Percentiles rank a stretch among this genome's conserved stretches.
Conservation (phyloP, 2,113 vertebrate genomes). For the Hemibagrus wyckioides region DNA sequence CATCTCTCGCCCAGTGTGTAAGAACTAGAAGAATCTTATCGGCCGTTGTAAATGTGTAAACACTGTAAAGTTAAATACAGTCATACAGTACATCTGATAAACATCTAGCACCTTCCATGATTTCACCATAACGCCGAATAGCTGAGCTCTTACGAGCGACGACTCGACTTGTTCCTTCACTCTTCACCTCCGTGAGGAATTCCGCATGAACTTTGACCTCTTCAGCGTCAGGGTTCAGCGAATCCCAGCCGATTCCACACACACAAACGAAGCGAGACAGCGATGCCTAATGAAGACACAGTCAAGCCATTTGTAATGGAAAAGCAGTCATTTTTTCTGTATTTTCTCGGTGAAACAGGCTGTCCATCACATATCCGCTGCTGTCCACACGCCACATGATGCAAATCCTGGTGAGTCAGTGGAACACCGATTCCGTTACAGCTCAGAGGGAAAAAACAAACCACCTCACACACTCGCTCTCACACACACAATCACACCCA, state of each 20-base stretch:
- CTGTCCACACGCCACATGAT: constrained; percentile 17
- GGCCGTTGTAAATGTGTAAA: too few relatives aligned
- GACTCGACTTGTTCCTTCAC: neutral
- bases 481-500: constrained; percentile 25
- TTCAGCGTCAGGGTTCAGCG: constrained; percentile 39
- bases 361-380: constrained; percentile 13
- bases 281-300: neutral
- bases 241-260: constrained; percentile 52
- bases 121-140: neutral
- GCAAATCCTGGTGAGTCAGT: constrained; percentile 55
- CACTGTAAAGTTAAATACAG: neutral
- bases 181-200: too few relatives aligned
- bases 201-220: constrained; percentile 47
- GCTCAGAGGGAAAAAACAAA: constrained; percentile 44
- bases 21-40: too few relatives aligned
- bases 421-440: constrained; percentile 50
- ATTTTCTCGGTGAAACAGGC: neutral
- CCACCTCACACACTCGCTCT: neutral
- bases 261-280: constrained; percentile 5
- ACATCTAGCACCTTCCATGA: neutral
- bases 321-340: neutral
- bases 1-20: too few relatives aligned
- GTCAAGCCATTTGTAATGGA: neutral
- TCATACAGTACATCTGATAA: neutral
- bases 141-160: neutral